Evolutionary conservation across 2,888 invertebrate genomes (phyloP), one percentile per base, ranked within the genome.

Genomic region (Biston betularia): DNA sequence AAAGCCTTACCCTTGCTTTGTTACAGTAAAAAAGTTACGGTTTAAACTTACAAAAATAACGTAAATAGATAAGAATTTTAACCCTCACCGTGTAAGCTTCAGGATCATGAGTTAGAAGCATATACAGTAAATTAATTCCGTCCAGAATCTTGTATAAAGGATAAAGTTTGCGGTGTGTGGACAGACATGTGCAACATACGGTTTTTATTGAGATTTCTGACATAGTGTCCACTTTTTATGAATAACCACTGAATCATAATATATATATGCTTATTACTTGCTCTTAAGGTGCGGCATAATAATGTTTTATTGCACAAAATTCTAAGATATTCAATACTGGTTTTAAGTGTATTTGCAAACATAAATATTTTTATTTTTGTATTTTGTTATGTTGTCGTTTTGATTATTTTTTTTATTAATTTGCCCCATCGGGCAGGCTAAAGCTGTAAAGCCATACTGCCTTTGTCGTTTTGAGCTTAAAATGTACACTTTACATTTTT

Each of bases 141-240:
- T 89, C 81, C 0, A 68, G 66, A 11, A 89, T 33, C 64, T 83
- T 78, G 55, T 85, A 88, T 7, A 91, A 71, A 57, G 87, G 85
- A 46, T 70, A 79, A 40, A 90, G 69, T 50, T 84, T 86, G 42
- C 91, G 80, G 56, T 89, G 81, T 46, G 70, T 73, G 68, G 88
- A 83, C 0, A 91, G 74, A 71, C 91, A 91, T 0, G 89, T 89
- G 74, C 90, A 89, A 69, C 90, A 90, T 14, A 89, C 55, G 8
- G 77, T 81, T 74, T 80, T 87, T 63, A 88, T 15, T 42, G 68
- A 65, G 24, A 62, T 54, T 65, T 58, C 62, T 53, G 62, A 65
- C 68, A 61, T 62, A 56, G 9, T 62, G 14, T n/a, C 35, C 11
- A 24, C 49, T 55, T 53, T 46, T 49, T 59, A 24, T 44, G 44